phyloP scores from a whole-genome alignment of 2,113 vertebrate genomes.

The Scolopax mira region DNA sequence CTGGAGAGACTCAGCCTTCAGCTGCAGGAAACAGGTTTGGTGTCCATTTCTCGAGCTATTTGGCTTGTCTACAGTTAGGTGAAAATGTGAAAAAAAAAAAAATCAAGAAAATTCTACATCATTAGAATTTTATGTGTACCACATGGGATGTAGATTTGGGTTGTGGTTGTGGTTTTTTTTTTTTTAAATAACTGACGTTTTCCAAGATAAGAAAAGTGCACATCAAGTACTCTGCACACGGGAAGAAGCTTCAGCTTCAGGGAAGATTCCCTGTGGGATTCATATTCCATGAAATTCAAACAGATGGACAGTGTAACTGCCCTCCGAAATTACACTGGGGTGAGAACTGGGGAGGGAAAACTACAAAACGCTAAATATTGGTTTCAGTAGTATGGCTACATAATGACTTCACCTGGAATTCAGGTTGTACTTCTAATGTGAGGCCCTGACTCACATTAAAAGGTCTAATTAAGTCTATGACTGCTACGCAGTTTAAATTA shows the following conservation, averaged over 20 bases:
- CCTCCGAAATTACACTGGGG: background rate
- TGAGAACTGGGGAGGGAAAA: background rate
- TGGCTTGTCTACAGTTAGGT: background rate
- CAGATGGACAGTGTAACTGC: background rate
- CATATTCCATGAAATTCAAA: background rate
- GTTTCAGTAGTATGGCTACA: slow-evolving; percentile 65
- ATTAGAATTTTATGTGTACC: background rate
- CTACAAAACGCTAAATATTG: background rate
- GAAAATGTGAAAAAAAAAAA: background rate
- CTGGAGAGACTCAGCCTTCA: background rate
- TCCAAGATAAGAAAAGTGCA: slow-evolving; percentile 49
- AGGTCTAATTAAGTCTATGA: background rate
- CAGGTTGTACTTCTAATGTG: background rate
- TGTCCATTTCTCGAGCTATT: background rate
- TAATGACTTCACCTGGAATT: background rate
- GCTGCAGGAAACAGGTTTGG: background rate
- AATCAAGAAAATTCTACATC: background rate
- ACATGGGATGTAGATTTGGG: background rate
- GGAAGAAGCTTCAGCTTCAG: background rate
- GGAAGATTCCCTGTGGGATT: background rate
- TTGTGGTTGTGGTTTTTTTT: background rate
- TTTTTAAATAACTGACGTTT: background rate
- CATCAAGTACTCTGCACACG: background rate
- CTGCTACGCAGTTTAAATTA: background rate
- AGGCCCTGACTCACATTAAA: background rate